Conservation (phyloP, 2,113 vertebrate genomes). For the Promerops cafer region DNA sequence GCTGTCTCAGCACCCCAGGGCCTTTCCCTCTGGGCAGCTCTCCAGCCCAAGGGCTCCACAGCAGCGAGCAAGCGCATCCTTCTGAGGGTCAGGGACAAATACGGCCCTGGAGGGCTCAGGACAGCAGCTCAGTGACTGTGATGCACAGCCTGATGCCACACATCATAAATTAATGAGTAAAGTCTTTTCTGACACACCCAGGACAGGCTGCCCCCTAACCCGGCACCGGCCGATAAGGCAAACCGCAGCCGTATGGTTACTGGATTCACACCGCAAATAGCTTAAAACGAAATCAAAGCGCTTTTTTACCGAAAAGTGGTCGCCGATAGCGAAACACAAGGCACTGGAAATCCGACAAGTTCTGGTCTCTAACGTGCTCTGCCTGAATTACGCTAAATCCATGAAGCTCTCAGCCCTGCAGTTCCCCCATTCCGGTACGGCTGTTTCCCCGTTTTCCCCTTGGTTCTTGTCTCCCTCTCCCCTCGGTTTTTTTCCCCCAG, state of each 20-base stretch:
- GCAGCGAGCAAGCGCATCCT: rapidly evolving
- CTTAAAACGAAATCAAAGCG: not conserved
- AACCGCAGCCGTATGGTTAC: rapidly evolving
- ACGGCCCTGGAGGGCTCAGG: rapidly evolving
- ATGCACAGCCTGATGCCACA: not conserved
- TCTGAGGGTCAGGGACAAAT: rapidly evolving
- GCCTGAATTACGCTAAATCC: not conserved
- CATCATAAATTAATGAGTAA: rapidly evolving
- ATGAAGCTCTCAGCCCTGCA: not conserved
- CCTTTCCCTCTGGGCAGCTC: not conserved
- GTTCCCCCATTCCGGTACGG: not conserved
- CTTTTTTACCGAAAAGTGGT: not conserved
- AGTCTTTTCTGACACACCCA: rapidly evolving
- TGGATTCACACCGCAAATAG: not conserved
- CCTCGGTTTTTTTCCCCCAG: rapidly evolving
- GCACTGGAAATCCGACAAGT: no score
- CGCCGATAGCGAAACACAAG: not conserved
- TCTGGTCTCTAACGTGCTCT: not conserved
- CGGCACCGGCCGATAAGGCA: rapidly evolving
- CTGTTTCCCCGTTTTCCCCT: not conserved
- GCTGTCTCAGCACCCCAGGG: not conserved
- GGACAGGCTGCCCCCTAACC: not conserved
- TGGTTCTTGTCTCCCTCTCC: not conserved
- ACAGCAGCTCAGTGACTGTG: rapidly evolving
- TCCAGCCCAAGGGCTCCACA: not conserved